phyloP scores from a whole-genome alignment of 2,113 vertebrate species.

The Podarcis raffonei region DNA sequence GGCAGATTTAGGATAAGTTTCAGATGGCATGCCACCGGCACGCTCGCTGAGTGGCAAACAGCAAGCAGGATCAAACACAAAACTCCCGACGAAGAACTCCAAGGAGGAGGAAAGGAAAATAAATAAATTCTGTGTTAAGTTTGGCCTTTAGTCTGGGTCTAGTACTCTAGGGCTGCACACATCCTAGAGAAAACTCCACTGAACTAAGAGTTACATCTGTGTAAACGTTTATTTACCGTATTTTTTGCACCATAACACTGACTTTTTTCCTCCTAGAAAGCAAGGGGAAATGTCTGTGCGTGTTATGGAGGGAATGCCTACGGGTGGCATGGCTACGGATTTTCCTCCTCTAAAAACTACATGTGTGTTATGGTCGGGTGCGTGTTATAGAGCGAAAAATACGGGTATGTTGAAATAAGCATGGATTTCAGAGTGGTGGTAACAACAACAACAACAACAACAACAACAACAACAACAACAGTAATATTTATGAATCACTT shows the following conservation, averaged over 20 bases:
- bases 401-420: background rate
- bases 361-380: too few species aligned
- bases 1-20: slow-evolving; percentile 27
- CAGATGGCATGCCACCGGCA: background rate
- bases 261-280: too few species aligned
- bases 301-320: too few species aligned
- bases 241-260: too few species aligned
- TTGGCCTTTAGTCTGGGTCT: background rate
- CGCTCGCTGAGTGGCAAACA: background rate
- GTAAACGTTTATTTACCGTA: background rate
- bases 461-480: too few species aligned
- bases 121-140: background rate
- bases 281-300: too few species aligned
- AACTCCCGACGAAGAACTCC: background rate
- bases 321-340: too few species aligned
- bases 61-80: slow-evolving; percentile 43
- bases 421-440: background rate
- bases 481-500: too few species aligned
- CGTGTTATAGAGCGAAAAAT: too few species aligned
- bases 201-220: background rate
- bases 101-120: background rate
- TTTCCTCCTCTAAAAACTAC: too few species aligned
- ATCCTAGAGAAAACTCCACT: background rate
- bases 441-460: too few species aligned
- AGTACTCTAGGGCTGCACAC: background rate